A percentile compares a stretch with the other conserved stretches of the same genome.
phyloP scores from a whole-genome alignment of 2,888 invertebrate species.

The Perizoma flavofasciatum region DNA sequence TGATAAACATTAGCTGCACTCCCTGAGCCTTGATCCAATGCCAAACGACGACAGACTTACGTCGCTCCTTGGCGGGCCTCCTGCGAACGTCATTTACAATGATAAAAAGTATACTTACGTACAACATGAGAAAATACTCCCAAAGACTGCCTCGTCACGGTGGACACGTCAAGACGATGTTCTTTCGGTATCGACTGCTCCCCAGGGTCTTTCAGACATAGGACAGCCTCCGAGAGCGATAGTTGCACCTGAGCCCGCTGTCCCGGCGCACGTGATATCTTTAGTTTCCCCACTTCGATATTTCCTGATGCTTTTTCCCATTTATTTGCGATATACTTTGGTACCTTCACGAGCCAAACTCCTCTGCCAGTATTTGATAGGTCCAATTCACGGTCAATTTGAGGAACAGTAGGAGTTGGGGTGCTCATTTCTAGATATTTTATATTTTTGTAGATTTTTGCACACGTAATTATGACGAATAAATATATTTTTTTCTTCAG shows the following conservation, averaged over 20 bases:
- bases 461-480: no score
- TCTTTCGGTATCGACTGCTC: slow-evolving; percentile 95
- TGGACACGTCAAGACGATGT: slow-evolving; percentile 95
- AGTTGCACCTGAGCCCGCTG: slow-evolving; percentile 95
- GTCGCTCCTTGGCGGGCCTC: no score
- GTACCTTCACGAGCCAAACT: slow-evolving; percentile 98
- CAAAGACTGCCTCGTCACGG: slow-evolving; percentile 94
- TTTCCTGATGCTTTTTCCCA: slow-evolving; percentile 97
- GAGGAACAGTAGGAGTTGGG: slow-evolving; percentile 60
- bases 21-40: no score
- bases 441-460: no score
- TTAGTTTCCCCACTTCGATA: slow-evolving; percentile 96
- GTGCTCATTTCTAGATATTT: slow-evolving; percentile 39
- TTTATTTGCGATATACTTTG: slow-evolving; percentile 97
- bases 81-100: no score
- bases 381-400: slow-evolving; percentile 92
- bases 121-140: slow-evolving; percentile 95
- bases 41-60: no score
- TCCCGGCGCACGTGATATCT: slow-evolving; percentile 91
- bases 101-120: slow-evolving; percentile 80
- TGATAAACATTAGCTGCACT: no score
- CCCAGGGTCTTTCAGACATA: slow-evolving; percentile 90
- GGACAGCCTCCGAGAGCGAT: slow-evolving; percentile 90
- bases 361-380: slow-evolving; percentile 94
- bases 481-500: no score